Percentiles rank a stretch among this genome's conserved stretches.
These are phyloP conservation scores for Albula goreensis DNA, from an alignment of 2,113 vertebrate genomes.

Conservation along the genomic window DNA sequence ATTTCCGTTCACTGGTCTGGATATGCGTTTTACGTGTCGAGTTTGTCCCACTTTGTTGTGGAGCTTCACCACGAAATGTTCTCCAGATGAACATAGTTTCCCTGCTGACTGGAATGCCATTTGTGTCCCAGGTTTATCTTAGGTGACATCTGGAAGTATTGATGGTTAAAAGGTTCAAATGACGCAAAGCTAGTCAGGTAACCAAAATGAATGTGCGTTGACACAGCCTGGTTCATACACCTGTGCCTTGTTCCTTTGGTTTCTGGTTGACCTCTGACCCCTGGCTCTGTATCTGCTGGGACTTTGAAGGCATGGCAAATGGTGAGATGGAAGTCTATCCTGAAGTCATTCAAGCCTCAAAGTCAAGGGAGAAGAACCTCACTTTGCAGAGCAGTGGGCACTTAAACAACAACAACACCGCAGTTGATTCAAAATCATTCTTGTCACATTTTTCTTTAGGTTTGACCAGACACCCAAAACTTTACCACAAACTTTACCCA, in stretches of 20 bases:
- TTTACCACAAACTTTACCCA: neutral
- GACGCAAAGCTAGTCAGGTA: conserved; percentile 41
- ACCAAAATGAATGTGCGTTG: neutral
- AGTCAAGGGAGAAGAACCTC: conserved; percentile 2
- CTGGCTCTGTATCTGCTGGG: conserved; percentile 51
- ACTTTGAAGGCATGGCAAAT: conserved; percentile 78
- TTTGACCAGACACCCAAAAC: neutral
- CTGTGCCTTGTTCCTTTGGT: conserved; percentile 18
- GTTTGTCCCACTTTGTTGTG: neutral
- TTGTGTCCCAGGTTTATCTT: neutral
- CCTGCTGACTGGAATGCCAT: neutral
- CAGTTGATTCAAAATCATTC: neutral
- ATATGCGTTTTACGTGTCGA: conserved; percentile 30
- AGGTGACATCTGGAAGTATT: too few species aligned
- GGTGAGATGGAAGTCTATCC: conserved; percentile 79
- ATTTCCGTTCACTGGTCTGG: conserved; percentile 22
- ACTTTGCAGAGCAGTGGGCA: conserved; percentile 68
- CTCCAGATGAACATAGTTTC: neutral
- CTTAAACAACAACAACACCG: conserved; percentile 44
- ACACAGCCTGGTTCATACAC: conserved; percentile 17
- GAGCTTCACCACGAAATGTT: neutral
- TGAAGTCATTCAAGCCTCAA: conserved; percentile 80
- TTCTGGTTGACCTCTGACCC: conserved; percentile 34
- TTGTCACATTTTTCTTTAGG: neutral
- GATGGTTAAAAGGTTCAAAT: conserved; percentile 12